Percentiles rank a stretch among this genome's conserved stretches.
phyloP scores from a whole-genome alignment of 2,797 vertebrate genomes.

The Halcyon badia region DNA sequence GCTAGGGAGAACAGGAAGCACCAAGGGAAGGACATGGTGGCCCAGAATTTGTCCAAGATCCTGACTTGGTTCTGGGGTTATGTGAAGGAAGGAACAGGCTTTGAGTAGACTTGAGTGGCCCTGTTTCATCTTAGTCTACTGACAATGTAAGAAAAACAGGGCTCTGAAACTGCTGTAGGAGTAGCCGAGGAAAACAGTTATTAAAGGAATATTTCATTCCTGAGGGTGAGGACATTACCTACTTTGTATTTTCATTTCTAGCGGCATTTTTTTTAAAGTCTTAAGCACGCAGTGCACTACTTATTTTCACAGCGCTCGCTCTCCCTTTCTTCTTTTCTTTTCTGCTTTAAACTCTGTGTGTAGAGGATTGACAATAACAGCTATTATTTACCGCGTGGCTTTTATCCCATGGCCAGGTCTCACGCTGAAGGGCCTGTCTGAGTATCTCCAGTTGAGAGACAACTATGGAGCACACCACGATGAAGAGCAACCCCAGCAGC shows the following conservation, averaged over 20 bases:
- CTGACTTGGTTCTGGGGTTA: neutral
- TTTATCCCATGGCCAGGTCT: neutral
- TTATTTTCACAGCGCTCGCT: neutral
- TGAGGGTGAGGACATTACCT: neutral
- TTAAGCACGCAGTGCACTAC: neutral
- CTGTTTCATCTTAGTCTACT: neutral
- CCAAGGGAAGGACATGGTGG: neutral
- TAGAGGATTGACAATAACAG: neutral
- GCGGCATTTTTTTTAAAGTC: neutral
- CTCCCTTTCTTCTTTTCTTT: constrained; percentile 27
- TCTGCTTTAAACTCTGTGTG: neutral
- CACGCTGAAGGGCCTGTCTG: neutral
- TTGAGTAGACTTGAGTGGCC: neutral
- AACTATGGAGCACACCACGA: neutral
- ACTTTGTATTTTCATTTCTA: constrained; percentile 18
- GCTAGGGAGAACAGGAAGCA: neutral
- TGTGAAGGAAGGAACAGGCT: rapidly evolving
- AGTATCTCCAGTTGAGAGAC: neutral
- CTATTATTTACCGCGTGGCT: neutral
- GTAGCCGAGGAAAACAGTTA: neutral
- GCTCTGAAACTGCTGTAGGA: neutral
- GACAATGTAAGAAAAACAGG: neutral
- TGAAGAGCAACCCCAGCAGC: neutral
- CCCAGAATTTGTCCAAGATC: neutral
- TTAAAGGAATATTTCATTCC: constrained; percentile 32